Percentiles rank a stretch among this genome's conserved stretches.
These are phyloP conservation scores for Acrobasis repandana DNA, from an alignment of 2,888 invertebrate genomes.

Conservation along the genomic window DNA sequence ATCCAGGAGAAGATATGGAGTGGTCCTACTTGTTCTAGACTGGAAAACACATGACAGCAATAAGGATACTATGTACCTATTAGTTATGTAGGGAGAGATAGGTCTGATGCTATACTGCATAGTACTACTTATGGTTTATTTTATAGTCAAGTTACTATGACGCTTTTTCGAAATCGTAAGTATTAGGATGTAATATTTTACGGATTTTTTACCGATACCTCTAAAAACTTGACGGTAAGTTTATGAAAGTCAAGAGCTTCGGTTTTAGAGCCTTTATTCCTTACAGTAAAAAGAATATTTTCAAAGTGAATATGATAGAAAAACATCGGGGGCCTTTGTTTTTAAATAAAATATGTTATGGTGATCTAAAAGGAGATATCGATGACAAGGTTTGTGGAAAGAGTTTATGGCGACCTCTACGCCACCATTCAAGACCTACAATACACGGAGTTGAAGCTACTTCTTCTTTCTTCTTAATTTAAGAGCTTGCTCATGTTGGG, in stretches of 20 bases:
- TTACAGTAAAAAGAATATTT: constrained; percentile 20
- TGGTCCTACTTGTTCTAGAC: too few relatives aligned
- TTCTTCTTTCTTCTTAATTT: too few relatives aligned
- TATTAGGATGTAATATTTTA: constrained; percentile 40
- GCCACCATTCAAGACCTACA: too few relatives aligned
- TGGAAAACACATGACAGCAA: too few relatives aligned
- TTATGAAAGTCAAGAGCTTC: constrained; percentile 20
- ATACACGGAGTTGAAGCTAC: too few relatives aligned
- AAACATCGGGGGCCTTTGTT: neutral
- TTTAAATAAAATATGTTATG: constrained; percentile 5
- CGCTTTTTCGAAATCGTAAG: constrained; percentile 32
- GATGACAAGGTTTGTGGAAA: neutral
- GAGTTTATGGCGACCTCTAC: neutral
- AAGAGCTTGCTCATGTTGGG: too few relatives aligned
- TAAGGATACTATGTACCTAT: too few relatives aligned
- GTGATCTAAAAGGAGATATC: neutral
- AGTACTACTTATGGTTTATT: too few relatives aligned
- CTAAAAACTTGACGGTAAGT: constrained; percentile 31
- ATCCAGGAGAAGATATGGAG: too few relatives aligned
- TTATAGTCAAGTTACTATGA: too few relatives aligned
- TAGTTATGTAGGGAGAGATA: too few relatives aligned
- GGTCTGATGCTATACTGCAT: too few relatives aligned
- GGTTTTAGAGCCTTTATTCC: constrained; percentile 24
- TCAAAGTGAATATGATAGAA: constrained; percentile 4
- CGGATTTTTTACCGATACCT: constrained; percentile 34